Conservation (phyloP, 1,140 invertebrate species). For the Temnothorax longispinosus region DNA sequence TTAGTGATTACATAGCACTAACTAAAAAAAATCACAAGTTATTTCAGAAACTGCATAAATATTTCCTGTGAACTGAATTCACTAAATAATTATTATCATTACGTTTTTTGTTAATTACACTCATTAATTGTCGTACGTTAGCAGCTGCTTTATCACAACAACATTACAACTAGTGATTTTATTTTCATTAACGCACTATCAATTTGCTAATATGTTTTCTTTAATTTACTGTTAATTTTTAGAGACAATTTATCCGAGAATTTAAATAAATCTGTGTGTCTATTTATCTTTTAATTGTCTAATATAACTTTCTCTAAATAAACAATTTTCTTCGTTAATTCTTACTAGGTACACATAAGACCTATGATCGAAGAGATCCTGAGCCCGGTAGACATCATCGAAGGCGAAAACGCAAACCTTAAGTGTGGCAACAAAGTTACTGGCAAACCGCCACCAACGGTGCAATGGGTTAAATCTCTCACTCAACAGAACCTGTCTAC, state of each 20-base stretch:
- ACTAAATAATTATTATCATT: background rate
- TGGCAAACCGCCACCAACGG: constrained; percentile 93
- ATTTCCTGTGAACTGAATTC: background rate
- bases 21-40: background rate
- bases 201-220: background rate
- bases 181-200: background rate
- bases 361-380: constrained; percentile 89
- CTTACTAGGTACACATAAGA: constrained; percentile 90
- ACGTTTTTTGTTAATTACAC: background rate
- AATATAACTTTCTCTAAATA: background rate
- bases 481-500: constrained; percentile 89
- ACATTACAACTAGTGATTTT: background rate
- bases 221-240: background rate
- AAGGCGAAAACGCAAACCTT: constrained; percentile 91
- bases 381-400: constrained; percentile 89
- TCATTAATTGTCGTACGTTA: background rate
- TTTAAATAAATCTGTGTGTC: background rate
- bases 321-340: background rate
- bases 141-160: background rate
- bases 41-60: background rate
- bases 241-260: background rate
- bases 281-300: background rate
- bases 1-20: constrained; percentile 12
- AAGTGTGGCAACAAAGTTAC: constrained; percentile 89
- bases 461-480: constrained; percentile 92